Evolutionary conservation across 2,797 vertebrate genomes (phyloP).

Genomic region (Podarcis lilfordi): DNA sequence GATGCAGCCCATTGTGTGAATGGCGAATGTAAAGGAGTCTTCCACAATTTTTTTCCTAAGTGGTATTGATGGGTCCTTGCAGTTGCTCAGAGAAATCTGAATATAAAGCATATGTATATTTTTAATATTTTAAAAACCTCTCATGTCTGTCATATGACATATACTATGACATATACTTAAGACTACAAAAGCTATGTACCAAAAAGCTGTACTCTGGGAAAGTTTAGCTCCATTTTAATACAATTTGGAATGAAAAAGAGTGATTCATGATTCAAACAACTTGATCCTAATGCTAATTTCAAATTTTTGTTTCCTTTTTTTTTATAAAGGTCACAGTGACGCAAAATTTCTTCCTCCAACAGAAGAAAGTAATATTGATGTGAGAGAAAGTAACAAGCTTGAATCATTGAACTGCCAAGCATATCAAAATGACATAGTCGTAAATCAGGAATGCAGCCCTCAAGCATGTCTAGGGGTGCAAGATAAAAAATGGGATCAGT

Average conservation of each 20-base stretch:
- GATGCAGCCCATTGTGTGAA: neutral
- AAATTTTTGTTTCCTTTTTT: constrained; percentile 54
- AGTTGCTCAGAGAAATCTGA: too few relatives aligned
- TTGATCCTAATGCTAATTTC: constrained; percentile 43
- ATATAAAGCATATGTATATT: neutral
- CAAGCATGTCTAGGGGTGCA: constrained; percentile 46
- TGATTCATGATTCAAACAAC: neutral
- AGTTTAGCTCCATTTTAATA: neutral
- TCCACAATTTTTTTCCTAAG: neutral
- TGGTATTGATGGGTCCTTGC: neutral
- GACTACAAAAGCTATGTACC: neutral
- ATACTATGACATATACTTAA: too few relatives aligned
- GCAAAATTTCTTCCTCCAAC: constrained; percentile 51
- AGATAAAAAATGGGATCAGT: constrained; percentile 61
- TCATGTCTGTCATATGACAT: neutral
- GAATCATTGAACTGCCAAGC: constrained; percentile 55
- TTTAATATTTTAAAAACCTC: neutral
- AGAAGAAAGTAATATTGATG: constrained; percentile 58
- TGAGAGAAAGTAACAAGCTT: constrained; percentile 56
- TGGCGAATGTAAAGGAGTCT: neutral
- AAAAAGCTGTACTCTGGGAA: neutral
- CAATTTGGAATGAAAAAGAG: neutral
- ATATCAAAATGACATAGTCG: constrained; percentile 57
- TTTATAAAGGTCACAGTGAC: constrained; percentile 66
- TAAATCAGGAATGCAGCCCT: constrained; percentile 58